Evolutionary conservation across 2,888 invertebrate genomes (phyloP).

Genomic region (Trichogramma dendrolimi): DNA sequence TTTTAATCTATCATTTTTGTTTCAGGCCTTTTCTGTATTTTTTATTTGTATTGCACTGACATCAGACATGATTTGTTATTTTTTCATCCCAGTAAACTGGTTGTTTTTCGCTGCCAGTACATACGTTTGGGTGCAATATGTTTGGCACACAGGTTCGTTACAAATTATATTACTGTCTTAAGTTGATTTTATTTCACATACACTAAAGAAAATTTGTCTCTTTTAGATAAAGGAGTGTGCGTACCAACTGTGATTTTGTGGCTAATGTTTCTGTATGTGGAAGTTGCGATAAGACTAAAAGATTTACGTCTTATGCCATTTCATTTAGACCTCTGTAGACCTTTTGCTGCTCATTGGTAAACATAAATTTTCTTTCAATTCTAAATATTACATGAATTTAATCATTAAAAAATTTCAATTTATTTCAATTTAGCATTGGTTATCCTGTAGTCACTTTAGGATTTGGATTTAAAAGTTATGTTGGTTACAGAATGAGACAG

Average conservation of each 20-base stretch:
- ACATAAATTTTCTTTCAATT: slow-evolving; percentile 35
- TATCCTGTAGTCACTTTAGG: slow-evolving; percentile 95
- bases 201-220: slow-evolving; percentile 10
- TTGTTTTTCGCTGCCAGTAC: slow-evolving; percentile 96
- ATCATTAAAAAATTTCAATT: slow-evolving; percentile 1
- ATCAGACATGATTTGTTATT: slow-evolving; percentile 97
- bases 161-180: background rate
- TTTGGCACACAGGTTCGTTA: slow-evolving; percentile 88
- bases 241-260: slow-evolving; percentile 90
- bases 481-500: slow-evolving; percentile 82
- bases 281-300: slow-evolving; percentile 82
- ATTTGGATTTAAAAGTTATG: slow-evolving; percentile 90
- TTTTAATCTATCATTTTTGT: slow-evolving; percentile 34
- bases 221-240: slow-evolving; percentile 83
- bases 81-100: slow-evolving; percentile 98
- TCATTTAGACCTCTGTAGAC: slow-evolving; percentile 86
- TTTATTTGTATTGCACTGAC: slow-evolving; percentile 97
- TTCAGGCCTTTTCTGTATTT: slow-evolving; percentile 93
- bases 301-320: slow-evolving; percentile 79
- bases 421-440: slow-evolving; percentile 63
- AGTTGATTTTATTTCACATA: background rate
- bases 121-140: slow-evolving; percentile 98
- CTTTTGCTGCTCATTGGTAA: slow-evolving; percentile 94
- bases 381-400: slow-evolving; percentile 5
- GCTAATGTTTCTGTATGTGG: slow-evolving; percentile 90